Base-by-base conservation (phyloP, 2,888 invertebrate genomes). In the Endotricha flammealis region DNA sequence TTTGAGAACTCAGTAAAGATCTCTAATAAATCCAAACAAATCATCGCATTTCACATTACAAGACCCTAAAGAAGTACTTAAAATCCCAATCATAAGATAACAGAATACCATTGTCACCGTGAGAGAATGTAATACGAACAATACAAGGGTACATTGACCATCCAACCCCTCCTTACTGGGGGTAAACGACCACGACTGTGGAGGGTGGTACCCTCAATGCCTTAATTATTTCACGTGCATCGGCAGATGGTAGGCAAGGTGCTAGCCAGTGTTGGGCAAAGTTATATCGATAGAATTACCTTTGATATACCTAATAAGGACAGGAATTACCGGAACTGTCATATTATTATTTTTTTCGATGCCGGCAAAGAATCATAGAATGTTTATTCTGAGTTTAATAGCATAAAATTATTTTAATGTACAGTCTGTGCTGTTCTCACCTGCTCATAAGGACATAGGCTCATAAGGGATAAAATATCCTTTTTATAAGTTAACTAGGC, bases 231-330 rank as follows among this genome's bases (percentile, higher is more conserved):
- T 80, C 78, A 80, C 81, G 80, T 79, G 81, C 69, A 68, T 64
- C 58, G 76, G 85, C 85, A 85, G 85, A 81, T 85, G 82, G 77
- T 45, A 68, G 73, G 79, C 85, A 86, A 86, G 85, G 85, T 86
- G 85, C 80, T 69, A 67, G 62, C 57, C 65, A 83, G 82, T 65
- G 83, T 62, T 74, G 83, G 59, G 56, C 71, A 62, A 59, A 57
- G 55, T 44, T 60, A 22, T 74, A 68, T 80, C 81, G 80, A 81
- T 77, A 64, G 57, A 60, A 60, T 53, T 48, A 49, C 53, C 39
- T 44, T 38, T 25, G 42, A 48, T 46, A 43, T 48, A 51, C 20
- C 12, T n/a, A 22, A 12, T 12, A 22, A 20, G 3, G 22, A 28
- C 29, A 29, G 20, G 17, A 20, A 17, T 29, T 14, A 23, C 8